These are phyloP conservation scores for Ornithoptera alexandrae DNA, from an alignment of 2,888 invertebrate species.

Conservation along the genomic window DNA sequence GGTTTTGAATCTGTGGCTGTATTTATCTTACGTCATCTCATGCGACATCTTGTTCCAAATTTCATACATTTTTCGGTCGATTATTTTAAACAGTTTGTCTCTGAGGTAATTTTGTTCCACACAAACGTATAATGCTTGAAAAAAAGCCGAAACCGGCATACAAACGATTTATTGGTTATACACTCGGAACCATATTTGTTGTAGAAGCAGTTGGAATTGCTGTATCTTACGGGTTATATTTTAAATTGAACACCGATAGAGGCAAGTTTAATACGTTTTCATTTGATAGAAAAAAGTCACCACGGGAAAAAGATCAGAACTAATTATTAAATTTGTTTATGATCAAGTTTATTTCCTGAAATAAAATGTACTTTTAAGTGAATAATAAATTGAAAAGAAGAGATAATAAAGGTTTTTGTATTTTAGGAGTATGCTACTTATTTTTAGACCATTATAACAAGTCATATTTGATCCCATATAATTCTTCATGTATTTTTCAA, in stretches of 20 bases:
- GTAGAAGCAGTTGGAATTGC: slow-evolving; percentile 81
- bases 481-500: too few species aligned
- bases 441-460: too few species aligned
- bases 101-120: slow-evolving; percentile 13
- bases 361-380: too few species aligned
- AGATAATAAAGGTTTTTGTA: too few species aligned
- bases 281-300: not conserved
- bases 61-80: slow-evolving; percentile 25
- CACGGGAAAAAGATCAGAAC: not conserved
- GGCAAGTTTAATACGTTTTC: slow-evolving; percentile 67
- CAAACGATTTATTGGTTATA: slow-evolving; percentile 74
- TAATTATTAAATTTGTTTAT: not conserved
- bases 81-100: not conserved
- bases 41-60: slow-evolving; percentile 40
- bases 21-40: slow-evolving; percentile 47
- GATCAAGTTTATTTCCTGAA: not conserved
- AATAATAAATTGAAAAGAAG: too few species aligned
- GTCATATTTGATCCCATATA: too few species aligned
- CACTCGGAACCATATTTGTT: slow-evolving; percentile 79
- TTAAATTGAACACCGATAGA: slow-evolving; percentile 84
- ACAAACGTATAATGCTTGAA: slow-evolving; percentile 80
- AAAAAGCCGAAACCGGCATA: slow-evolving; percentile 81
- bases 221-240: slow-evolving; percentile 83
- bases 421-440: too few species aligned
- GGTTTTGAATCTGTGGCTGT: slow-evolving; percentile 3